Evolutionary conservation across 1,140 invertebrate species (phyloP).

Genomic region (Cheumatopsyche charites): DNA sequence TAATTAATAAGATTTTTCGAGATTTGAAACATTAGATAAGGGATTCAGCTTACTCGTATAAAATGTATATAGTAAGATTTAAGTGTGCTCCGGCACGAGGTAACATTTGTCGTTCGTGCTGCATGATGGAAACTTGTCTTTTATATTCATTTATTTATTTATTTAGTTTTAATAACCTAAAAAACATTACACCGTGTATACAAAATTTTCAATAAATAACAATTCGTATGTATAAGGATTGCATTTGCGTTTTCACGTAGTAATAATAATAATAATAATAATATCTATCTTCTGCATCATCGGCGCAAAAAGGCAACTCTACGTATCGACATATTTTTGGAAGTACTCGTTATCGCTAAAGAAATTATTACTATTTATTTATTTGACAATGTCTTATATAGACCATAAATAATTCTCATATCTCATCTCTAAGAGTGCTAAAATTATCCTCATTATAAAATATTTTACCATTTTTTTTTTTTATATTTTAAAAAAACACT

Average conservation of each 20-base stretch:
- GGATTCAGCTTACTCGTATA: conserved; percentile 23
- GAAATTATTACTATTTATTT: conserved; percentile 23
- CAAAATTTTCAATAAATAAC: conserved; percentile 9
- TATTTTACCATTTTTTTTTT: background rate
- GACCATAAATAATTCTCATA: conserved; percentile 7
- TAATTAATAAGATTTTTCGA: conserved; percentile 13
- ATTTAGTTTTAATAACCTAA: background rate
- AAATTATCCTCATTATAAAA: conserved; percentile 15
- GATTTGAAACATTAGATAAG: background rate
- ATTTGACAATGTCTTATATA: conserved; percentile 3
- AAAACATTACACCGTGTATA: background rate
- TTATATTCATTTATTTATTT: conserved; percentile 11
- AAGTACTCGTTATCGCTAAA: conserved; percentile 25
- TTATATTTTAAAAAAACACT: conserved; percentile 18
- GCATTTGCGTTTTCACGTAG: conserved; percentile 5
- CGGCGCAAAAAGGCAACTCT: conserved; percentile 22
- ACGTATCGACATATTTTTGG: conserved; percentile 25
- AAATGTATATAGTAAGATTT: conserved; percentile 20
- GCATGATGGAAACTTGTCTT: conserved; percentile 21
- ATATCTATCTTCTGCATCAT: conserved; percentile 15
- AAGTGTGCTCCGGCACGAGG: conserved; percentile 22
- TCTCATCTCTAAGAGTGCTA: conserved; percentile 1
- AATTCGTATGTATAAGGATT: conserved; percentile 19
- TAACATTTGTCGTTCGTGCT: conserved; percentile 25
- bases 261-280: background rate